Evolutionary conservation across 2,888 invertebrate genomes (phyloP).

Genomic region (Blastobasis adustella): DNA sequence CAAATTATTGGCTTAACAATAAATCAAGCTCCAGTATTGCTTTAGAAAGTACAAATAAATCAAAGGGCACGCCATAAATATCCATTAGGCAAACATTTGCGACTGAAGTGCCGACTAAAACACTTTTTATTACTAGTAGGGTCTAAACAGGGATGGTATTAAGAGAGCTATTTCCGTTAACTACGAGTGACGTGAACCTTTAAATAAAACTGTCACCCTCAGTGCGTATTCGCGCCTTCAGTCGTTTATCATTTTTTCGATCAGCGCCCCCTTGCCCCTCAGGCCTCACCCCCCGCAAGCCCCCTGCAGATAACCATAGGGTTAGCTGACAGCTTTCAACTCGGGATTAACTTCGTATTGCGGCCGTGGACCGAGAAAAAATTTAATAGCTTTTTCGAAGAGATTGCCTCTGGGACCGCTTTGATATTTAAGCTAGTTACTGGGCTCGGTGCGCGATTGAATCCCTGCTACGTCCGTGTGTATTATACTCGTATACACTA

Average conservation of each 20-base stretch:
- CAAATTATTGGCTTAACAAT: too few species aligned
- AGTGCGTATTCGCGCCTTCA: conserved; percentile 37
- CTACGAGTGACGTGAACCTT: conserved; percentile 25
- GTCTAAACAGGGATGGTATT: neutral
- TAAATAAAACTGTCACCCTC: conserved; percentile 42
- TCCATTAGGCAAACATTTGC: too few species aligned
- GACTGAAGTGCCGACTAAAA: too few species aligned
- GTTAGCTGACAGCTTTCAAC: conserved; percentile 57
- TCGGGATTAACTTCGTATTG: conserved; percentile 55
- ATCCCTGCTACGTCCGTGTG: too few species aligned
- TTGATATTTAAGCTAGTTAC: conserved; percentile 26
- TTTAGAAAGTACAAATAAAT: too few species aligned
- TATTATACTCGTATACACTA: too few species aligned
- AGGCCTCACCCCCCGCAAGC: neutral
- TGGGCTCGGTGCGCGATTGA: too few species aligned
- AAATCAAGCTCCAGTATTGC: too few species aligned
- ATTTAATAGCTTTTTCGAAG: conserved; percentile 50
- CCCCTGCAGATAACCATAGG: conserved; percentile 37
- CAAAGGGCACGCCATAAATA: too few species aligned
- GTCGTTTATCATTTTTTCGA: conserved; percentile 57
- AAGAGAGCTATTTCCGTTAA: conserved; percentile 8
- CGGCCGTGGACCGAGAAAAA: conserved; percentile 39
- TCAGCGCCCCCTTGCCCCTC: conserved; percentile 22
- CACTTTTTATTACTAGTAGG: too few species aligned
- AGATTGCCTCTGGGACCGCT: conserved; percentile 34